Percentiles rank a stretch among this genome's conserved stretches.
Conservation (phyloP, 2,797 vertebrate genomes). For the Megalops cyprinoides region DNA sequence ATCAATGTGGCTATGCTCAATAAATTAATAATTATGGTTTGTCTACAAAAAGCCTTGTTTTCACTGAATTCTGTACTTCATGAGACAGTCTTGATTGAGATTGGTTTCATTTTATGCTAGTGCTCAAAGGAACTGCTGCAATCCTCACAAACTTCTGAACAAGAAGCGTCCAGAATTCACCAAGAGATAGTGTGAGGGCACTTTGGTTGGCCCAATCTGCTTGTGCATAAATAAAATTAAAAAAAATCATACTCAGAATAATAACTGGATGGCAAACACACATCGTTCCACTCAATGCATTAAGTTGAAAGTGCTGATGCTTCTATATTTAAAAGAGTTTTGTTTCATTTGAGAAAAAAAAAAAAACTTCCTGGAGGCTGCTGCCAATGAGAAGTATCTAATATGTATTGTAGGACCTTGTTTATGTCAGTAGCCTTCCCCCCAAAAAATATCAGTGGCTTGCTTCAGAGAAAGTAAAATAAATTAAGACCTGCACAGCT, state of each 20-base stretch:
- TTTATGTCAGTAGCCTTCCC: background rate
- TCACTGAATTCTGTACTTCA: no score
- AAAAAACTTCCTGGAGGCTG: background rate
- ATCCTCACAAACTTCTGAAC: no score
- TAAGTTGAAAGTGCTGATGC: background rate
- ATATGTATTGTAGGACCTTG: background rate
- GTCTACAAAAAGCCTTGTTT: no score
- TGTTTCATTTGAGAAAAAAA: background rate
- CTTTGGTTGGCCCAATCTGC: background rate
- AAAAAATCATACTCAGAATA: background rate
- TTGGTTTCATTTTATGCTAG: no score
- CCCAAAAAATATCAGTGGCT: background rate
- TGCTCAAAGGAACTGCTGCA: no score
- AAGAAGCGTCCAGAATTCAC: background rate
- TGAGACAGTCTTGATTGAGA: no score
- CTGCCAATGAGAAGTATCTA: background rate
- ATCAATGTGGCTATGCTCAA: background rate
- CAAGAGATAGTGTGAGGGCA: background rate
- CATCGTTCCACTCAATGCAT: background rate
- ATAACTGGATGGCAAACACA: background rate
- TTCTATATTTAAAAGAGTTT: constrained; percentile 10
- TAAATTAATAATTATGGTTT: background rate
- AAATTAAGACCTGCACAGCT: no score
- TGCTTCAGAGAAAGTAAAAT: background rate
- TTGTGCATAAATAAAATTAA: background rate